Conservation (phyloP, 2,797 vertebrate genomes). For the Micromesistius poutassou region DNA sequence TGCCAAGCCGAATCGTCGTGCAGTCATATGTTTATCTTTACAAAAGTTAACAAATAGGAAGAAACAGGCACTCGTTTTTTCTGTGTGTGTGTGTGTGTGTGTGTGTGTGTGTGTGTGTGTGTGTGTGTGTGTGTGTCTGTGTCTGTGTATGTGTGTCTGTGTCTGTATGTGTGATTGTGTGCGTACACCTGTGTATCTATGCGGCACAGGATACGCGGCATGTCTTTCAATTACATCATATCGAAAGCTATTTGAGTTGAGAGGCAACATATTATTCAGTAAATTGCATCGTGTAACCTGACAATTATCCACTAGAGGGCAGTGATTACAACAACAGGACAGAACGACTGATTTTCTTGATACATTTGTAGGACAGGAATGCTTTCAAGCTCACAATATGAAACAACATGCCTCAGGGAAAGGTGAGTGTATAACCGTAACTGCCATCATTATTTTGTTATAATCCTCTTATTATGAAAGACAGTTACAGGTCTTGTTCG, state of each 20-base stretch:
- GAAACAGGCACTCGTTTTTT: conserved; percentile 47
- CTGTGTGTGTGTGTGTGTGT: too few species aligned
- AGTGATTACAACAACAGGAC: background rate
- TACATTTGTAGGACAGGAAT: background rate
- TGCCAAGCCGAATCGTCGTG: conserved; percentile 33
- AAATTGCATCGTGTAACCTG: background rate
- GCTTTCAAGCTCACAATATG: background rate
- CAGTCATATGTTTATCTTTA: conserved; percentile 39
- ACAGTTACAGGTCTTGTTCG: background rate
- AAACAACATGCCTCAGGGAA: background rate
- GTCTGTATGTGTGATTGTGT: conserved; percentile 11
- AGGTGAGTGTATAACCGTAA: background rate
- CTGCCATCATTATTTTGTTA: background rate
- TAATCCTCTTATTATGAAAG: background rate
- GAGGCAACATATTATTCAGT: background rate
- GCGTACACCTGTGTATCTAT: background rate
- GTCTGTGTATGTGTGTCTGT: conserved; percentile 25
- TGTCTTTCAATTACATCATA: background rate
- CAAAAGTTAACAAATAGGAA: conserved; percentile 27
- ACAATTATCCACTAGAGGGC: background rate
- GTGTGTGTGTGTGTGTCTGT: background rate
- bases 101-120: conserved; percentile 15
- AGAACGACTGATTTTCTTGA: background rate
- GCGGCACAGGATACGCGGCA: background rate
- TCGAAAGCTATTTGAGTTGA: background rate